Percentiles rank a stretch among this genome's conserved stretches.
Conservation (phyloP, 2,888 invertebrate species). For the Eilema griseolum region DNA sequence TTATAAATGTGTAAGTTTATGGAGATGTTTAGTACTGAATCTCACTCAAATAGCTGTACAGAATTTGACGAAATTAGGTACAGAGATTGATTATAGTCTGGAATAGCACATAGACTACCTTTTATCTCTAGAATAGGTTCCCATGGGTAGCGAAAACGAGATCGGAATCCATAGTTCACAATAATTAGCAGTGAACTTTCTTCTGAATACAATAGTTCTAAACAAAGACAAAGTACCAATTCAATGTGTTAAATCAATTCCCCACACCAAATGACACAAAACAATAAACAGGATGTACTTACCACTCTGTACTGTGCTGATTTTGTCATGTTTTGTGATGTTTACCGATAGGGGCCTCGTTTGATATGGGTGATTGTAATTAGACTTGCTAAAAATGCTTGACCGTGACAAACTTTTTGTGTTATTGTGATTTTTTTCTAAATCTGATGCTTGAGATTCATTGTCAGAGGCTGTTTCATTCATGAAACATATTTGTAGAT, state of each 20-base stretch:
- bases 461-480: slow-evolving; percentile 96
- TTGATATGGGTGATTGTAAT: slow-evolving; percentile 82
- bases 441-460: slow-evolving; percentile 92
- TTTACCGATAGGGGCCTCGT: slow-evolving; percentile 82
- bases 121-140: not conserved
- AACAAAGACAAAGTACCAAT: slow-evolving; percentile 10
- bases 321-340: slow-evolving; percentile 82
- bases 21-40: not conserved
- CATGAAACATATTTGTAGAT: slow-evolving; percentile 98
- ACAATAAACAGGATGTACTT: slow-evolving; percentile 66
- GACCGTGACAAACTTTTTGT: slow-evolving; percentile 77
- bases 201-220: not conserved
- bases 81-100: not conserved
- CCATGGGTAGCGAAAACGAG: not conserved
- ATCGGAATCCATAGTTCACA: not conserved
- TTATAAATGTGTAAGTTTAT: not conserved
- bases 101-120: not conserved
- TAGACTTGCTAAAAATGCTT: slow-evolving; percentile 79
- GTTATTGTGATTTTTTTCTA: slow-evolving; percentile 85
- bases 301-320: slow-evolving; percentile 76
- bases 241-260: slow-evolving; percentile 43
- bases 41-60: not conserved
- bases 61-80: not conserved
- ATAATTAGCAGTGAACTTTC: not conserved
- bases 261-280: slow-evolving; percentile 37